Conservation (phyloP, 1,140 invertebrate species). For the Heliconius hewitsoni region DNA sequence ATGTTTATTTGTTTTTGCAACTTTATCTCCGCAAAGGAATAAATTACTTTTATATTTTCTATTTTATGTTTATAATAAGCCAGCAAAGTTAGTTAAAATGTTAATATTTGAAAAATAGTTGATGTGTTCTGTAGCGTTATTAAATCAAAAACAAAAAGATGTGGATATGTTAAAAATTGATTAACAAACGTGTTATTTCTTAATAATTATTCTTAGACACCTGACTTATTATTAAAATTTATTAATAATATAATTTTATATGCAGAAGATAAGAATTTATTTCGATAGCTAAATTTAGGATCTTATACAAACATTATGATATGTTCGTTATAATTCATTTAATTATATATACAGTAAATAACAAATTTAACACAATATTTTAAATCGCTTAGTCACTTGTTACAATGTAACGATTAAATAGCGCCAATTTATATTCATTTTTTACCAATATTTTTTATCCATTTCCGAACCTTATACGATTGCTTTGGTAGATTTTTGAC, state of each 20-base stretch:
- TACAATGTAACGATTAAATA: slow-evolving; percentile 31
- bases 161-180: slow-evolving; percentile 27
- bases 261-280: slow-evolving; percentile 37
- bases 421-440: slow-evolving; percentile 38
- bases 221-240: slow-evolving; percentile 48
- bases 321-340: slow-evolving; percentile 59
- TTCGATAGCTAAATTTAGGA: slow-evolving; percentile 59
- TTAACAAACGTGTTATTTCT: slow-evolving; percentile 28
- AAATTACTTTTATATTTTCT: background rate
- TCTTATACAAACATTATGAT: slow-evolving; percentile 63
- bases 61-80: background rate
- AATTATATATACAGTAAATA: slow-evolving; percentile 64
- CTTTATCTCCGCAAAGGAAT: background rate
- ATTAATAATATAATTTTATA: slow-evolving; percentile 52
- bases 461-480: slow-evolving; percentile 36
- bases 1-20: background rate
- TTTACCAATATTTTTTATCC: slow-evolving; percentile 27
- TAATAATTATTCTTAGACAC: slow-evolving; percentile 39
- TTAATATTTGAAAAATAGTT: background rate
- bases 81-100: slow-evolving; percentile 6
- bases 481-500: slow-evolving; percentile 50
- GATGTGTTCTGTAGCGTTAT: background rate
- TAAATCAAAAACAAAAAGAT: slow-evolving; percentile 9
- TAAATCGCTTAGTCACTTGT: slow-evolving; percentile 24
- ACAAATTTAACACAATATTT: slow-evolving; percentile 67